phyloP scores from a whole-genome alignment of 2,113 vertebrate species.

The Beaufortia kweichowensis region DNA sequence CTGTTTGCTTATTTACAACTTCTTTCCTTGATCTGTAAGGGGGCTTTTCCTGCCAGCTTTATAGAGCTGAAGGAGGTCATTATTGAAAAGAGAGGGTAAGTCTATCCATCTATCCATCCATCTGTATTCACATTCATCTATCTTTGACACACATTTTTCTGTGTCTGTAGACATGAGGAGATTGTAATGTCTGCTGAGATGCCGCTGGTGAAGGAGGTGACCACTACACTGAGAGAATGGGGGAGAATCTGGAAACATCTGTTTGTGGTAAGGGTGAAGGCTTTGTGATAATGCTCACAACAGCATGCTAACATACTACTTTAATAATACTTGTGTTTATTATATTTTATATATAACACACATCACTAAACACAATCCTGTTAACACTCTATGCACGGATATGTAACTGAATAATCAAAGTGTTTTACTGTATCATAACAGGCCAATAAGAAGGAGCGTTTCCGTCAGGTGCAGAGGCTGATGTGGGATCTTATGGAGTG shows the following conservation, averaged over 20 bases:
- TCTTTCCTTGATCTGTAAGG: conserved; percentile 69
- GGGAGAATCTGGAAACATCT: conserved; percentile 96
- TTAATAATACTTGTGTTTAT: too few species aligned
- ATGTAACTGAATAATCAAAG: too few species aligned
- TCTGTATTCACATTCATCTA: too few species aligned
- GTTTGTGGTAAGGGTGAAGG: conserved; percentile 85
- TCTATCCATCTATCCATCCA: not conserved
- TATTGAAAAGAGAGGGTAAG: conserved; percentile 85
- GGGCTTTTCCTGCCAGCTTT: conserved; percentile 89
- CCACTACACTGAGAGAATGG: conserved; percentile 94
- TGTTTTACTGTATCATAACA: conserved; percentile 63
- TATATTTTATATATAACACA: too few species aligned
- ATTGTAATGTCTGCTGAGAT: conserved; percentile 82
- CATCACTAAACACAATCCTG: too few species aligned
- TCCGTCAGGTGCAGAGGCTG: conserved; percentile 86
- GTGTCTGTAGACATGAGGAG: conserved; percentile 77
- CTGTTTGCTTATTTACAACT: not conserved
- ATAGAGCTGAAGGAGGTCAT: conserved; percentile 86
- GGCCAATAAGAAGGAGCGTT: conserved; percentile 80
- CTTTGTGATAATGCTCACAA: not conserved
- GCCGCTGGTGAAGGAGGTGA: conserved; percentile 95
- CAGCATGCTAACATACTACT: not conserved
- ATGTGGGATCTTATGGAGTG: conserved; percentile 98
- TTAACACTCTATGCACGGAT: too few species aligned
- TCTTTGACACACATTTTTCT: not conserved